phyloP scores from a whole-genome alignment of 2,113 vertebrate genomes.

The Tamias sibiricus region DNA sequence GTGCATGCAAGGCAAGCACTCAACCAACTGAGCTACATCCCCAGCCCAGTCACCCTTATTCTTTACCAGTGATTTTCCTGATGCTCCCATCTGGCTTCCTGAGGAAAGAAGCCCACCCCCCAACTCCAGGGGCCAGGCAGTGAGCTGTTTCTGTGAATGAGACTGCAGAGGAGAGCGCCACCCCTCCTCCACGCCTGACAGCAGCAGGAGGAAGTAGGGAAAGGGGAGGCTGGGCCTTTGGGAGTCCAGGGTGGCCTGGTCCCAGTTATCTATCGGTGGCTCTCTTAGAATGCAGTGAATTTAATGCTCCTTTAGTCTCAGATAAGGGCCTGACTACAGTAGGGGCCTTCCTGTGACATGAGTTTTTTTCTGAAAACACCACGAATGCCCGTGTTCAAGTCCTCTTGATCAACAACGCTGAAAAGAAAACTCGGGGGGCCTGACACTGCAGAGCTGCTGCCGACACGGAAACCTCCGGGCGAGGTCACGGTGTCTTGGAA shows the following conservation, averaged over 20 bases:
- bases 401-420: not conserved
- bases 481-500: not conserved
- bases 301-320: not conserved
- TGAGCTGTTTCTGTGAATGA: not conserved
- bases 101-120: not conserved
- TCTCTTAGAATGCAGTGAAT: not conserved
- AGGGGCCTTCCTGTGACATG: not conserved
- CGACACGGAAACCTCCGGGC: not conserved
- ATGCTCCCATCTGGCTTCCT: not conserved
- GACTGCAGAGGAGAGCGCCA: not conserved
- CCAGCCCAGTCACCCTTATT: too few relatives aligned
- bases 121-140: too few relatives aligned
- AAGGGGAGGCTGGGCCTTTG: too few relatives aligned
- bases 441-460: not conserved
- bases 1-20: too few relatives aligned
- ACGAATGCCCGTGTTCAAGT: not conserved
- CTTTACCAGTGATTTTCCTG: not conserved
- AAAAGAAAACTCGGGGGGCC: not conserved
- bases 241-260: not conserved
- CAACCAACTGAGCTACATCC: too few relatives aligned
- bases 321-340: not conserved
- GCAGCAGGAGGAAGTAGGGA: accelerated
- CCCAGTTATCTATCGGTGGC: not conserved
- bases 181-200: accelerated
- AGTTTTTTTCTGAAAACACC: not conserved